Evolutionary conservation across 1,140 invertebrate species (phyloP).

Genomic region (Drosophila ananassae): DNA sequence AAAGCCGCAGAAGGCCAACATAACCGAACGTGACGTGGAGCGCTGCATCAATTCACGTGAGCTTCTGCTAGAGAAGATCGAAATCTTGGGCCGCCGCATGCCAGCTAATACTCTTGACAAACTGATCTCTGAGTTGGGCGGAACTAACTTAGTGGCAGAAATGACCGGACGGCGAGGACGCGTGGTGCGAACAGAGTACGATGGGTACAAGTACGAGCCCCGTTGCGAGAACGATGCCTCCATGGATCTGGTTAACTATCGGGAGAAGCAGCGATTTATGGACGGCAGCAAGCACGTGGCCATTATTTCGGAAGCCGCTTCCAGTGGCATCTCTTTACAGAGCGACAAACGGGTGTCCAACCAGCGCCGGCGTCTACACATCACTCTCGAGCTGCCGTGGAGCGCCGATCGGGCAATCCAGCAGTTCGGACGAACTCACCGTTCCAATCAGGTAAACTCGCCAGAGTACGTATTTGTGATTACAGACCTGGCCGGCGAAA

Average conservation of each 20-base stretch:
- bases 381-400: constrained; percentile 99
- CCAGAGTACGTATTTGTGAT: constrained; percentile 99
- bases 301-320: constrained; percentile 99
- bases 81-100: constrained; percentile 92
- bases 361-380: constrained; percentile 96
- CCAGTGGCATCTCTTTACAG: constrained; percentile 98
- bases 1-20: constrained; percentile 15
- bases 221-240: constrained; percentile 96
- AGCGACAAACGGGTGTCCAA: constrained; percentile 96
- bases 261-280: constrained; percentile 96
- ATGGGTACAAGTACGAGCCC: constrained; percentile 95
- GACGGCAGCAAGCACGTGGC: constrained; percentile 98
- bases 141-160: constrained; percentile 98
- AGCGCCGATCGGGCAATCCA: constrained; percentile 99
- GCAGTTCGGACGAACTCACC: constrained; percentile 95
- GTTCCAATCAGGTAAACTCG: constrained; percentile 94
- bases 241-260: constrained; percentile 97
- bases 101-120: constrained; percentile 99
- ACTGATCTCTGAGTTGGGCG: constrained; percentile 96
- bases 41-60: constrained; percentile 92
- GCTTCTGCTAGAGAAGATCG: constrained; percentile 93
- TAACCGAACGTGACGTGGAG: constrained; percentile 56
- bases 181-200: constrained; percentile 94
- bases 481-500: constrained; percentile 98
- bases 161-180: constrained; percentile 99